Evolutionary conservation across 2,888 invertebrate species (phyloP).

Genomic region (Anthrax anthrax): DNA sequence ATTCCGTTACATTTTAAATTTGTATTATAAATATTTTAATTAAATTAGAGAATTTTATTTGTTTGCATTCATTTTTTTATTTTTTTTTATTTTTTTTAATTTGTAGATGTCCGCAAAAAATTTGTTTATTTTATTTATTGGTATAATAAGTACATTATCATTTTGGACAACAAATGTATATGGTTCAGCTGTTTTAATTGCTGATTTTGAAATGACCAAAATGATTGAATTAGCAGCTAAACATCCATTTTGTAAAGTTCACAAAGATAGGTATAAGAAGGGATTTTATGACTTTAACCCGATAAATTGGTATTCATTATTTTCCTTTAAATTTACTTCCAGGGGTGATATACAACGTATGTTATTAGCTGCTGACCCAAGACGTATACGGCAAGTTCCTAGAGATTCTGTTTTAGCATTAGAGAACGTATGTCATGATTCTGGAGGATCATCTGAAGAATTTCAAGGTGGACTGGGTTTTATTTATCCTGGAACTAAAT

Average conservation of each 20-base stretch:
- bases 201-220: slow-evolving; percentile 46
- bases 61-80: too few species aligned
- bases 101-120: too few species aligned
- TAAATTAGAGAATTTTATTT: too few species aligned
- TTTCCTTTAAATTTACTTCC: background rate
- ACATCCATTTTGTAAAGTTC: slow-evolving; percentile 44
- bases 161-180: background rate
- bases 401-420: slow-evolving; percentile 43
- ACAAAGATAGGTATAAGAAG: slow-evolving; percentile 39
- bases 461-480: slow-evolving; percentile 37
- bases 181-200: slow-evolving; percentile 40
- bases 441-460: slow-evolving; percentile 17
- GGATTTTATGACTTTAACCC: background rate
- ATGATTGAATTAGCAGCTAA: slow-evolving; percentile 47
- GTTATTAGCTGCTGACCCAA: slow-evolving; percentile 42
- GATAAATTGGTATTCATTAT: too few species aligned
- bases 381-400: slow-evolving; percentile 44
- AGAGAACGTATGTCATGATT: slow-evolving; percentile 40
- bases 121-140: too few species aligned
- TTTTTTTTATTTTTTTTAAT: too few species aligned
- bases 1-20: too few species aligned
- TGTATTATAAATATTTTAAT: too few species aligned
- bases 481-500: slow-evolving; percentile 56
- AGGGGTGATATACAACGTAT: slow-evolving; percentile 46
- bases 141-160: too few species aligned